Conservation (phyloP, 2,888 invertebrate species). For the Himalopsyche japonica region DNA sequence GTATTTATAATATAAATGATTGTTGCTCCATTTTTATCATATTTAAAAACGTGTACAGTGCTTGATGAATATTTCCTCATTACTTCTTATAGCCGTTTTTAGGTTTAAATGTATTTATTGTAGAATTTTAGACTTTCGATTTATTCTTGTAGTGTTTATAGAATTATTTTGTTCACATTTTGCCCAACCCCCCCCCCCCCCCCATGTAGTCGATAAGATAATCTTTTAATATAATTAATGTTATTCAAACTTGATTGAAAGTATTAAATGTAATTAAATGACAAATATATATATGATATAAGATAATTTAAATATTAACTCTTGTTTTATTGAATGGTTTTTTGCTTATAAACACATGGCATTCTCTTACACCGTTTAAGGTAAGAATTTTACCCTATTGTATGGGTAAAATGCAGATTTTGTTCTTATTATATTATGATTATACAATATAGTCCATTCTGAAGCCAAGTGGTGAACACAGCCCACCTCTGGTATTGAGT, state of each 20-base stretch:
- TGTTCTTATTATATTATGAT: too few species aligned
- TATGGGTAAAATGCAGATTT: too few species aligned
- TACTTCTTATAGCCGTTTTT: conserved; percentile 6
- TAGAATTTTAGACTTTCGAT: conserved; percentile 28
- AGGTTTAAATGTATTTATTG: conserved; percentile 33
- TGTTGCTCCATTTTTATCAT: conserved; percentile 13
- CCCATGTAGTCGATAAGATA: conserved; percentile 31
- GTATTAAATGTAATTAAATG: conserved; percentile 40
- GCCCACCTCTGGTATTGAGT: too few species aligned
- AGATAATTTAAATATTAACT: conserved; percentile 20
- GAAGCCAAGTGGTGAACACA: too few species aligned
- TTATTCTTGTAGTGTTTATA: conserved; percentile 26
- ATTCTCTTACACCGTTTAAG: too few species aligned
- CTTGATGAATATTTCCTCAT: neutral
- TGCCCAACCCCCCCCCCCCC: conserved; percentile 22
- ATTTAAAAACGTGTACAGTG: neutral
- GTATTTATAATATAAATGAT: conserved; percentile 15
- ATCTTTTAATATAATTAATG: conserved; percentile 36
- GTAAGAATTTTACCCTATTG: too few species aligned
- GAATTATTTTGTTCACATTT: conserved; percentile 24
- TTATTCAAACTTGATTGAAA: conserved; percentile 34
- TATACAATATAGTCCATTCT: too few species aligned
- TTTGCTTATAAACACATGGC: too few species aligned
- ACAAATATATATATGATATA: conserved; percentile 35
- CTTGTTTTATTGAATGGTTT: neutral